phyloP scores from a whole-genome alignment of 1,140 invertebrate species.

The Oppia nitens region DNA sequence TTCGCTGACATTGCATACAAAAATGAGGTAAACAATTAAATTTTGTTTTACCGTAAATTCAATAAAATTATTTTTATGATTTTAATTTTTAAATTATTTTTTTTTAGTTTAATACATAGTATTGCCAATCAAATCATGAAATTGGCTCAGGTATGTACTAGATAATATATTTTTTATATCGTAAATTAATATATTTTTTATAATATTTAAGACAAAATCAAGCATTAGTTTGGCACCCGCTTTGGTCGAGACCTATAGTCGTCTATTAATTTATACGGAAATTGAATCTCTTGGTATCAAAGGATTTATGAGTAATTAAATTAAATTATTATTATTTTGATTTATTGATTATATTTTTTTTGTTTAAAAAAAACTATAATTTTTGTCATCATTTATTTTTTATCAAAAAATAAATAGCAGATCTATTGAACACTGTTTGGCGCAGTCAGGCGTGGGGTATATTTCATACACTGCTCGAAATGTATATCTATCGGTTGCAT shows the following conservation, averaged over 20 bases:
- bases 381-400: too few species aligned
- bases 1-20: conserved; percentile 86
- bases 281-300: conserved; percentile 93
- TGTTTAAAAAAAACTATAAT: too few species aligned
- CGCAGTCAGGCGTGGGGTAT: conserved; percentile 87
- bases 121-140: conserved; percentile 78
- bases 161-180: too few species aligned
- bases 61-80: not conserved
- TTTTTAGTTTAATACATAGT: conserved; percentile 62
- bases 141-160: too few species aligned
- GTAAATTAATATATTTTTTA: too few species aligned
- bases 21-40: conserved; percentile 66
- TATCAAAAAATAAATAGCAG: conserved; percentile 10
- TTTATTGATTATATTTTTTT: too few species aligned
- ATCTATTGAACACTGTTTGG: conserved; percentile 31
- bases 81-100: conserved; percentile 9
- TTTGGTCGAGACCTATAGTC: conserved; percentile 81
- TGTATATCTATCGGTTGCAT: conserved; percentile 89
- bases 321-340: not conserved
- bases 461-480: conserved; percentile 79
- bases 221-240: conserved; percentile 68
- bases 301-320: conserved; percentile 71
- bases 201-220: conserved; percentile 61
- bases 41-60: not conserved
- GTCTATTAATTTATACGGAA: conserved; percentile 83